Conservation (phyloP, 2,888 invertebrate species). For the Uloborus plumipes region DNA sequence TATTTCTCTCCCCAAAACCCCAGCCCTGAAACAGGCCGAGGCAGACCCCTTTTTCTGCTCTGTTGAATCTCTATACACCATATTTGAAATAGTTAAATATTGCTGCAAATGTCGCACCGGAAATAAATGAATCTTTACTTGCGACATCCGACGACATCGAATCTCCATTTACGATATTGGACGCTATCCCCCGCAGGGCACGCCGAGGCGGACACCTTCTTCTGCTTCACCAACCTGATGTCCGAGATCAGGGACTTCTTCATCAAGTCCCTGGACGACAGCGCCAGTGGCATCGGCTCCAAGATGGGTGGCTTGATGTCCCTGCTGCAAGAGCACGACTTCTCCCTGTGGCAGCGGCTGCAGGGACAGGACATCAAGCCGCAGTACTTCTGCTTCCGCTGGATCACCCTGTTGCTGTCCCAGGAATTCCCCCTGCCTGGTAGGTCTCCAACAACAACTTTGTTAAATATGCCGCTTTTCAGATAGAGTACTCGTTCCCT, state of each 20-base stretch:
- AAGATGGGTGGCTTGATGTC: conserved; percentile 88
- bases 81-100: no score
- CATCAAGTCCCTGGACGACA: conserved; percentile 90
- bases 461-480: background rate
- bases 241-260: conserved; percentile 97
- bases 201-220: conserved; percentile 98
- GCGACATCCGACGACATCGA: no score
- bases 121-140: no score
- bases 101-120: no score
- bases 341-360: conserved; percentile 82
- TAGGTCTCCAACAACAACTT: conserved; percentile 65
- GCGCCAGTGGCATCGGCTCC: conserved; percentile 83
- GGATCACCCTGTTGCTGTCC: conserved; percentile 93
- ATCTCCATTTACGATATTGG: no score
- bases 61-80: no score
- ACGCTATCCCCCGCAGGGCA: conserved; percentile 78
- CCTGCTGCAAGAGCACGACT: conserved; percentile 83
- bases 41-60: no score
- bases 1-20: no score
- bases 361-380: conserved; percentile 89
- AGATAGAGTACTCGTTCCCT: no score
- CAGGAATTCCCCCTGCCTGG: conserved; percentile 96
- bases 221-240: conserved; percentile 98
- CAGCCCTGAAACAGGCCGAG: no score
- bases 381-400: conserved; percentile 97